Evolutionary conservation across 2,888 invertebrate genomes (phyloP).

Genomic region (Anthrax anthrax): DNA sequence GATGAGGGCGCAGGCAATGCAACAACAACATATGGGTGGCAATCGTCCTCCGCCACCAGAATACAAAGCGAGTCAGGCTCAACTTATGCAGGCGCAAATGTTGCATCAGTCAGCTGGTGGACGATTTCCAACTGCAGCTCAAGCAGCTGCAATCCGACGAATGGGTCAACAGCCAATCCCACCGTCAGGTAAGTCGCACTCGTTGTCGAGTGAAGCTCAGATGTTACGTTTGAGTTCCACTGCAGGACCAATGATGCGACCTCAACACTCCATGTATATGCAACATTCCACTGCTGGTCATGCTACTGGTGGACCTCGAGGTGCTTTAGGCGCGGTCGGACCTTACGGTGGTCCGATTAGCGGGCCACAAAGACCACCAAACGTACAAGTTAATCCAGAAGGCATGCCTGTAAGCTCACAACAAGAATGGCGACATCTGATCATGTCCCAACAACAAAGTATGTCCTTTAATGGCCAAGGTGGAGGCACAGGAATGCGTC

Average conservation of each 20-base stretch:
- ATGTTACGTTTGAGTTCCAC: conserved; percentile 1
- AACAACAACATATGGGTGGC: conserved; percentile 38
- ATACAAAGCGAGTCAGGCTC: conserved; percentile 51
- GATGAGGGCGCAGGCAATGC: conserved; percentile 37
- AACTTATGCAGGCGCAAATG: conserved; percentile 39
- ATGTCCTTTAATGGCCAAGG: conserved; percentile 22
- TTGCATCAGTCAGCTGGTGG: conserved; percentile 37
- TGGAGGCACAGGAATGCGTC: conserved; percentile 27
- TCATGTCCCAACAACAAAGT: conserved; percentile 37
- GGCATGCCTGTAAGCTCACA: conserved; percentile 37
- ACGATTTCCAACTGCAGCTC: conserved; percentile 39
- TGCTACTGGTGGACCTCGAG: conserved; percentile 24
- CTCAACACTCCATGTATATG: conserved; percentile 44
- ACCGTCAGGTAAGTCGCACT: conserved; percentile 41
- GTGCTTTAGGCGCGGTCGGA: conserved; percentile 25
- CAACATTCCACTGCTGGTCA: conserved; percentile 28
- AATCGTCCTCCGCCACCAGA: conserved; percentile 71
- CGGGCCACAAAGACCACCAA: conserved; percentile 38
- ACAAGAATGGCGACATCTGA: conserved; percentile 33
- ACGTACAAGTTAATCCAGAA: conserved; percentile 43
- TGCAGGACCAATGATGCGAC: conserved; percentile 52
- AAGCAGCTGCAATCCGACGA: conserved; percentile 42
- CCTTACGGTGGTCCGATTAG: conserved; percentile 28
- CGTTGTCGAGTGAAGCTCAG: not conserved
- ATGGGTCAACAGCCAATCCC: conserved; percentile 59